phyloP scores from a whole-genome alignment of 2,113 vertebrate species.

The Syngnathoides biaculeatus region DNA sequence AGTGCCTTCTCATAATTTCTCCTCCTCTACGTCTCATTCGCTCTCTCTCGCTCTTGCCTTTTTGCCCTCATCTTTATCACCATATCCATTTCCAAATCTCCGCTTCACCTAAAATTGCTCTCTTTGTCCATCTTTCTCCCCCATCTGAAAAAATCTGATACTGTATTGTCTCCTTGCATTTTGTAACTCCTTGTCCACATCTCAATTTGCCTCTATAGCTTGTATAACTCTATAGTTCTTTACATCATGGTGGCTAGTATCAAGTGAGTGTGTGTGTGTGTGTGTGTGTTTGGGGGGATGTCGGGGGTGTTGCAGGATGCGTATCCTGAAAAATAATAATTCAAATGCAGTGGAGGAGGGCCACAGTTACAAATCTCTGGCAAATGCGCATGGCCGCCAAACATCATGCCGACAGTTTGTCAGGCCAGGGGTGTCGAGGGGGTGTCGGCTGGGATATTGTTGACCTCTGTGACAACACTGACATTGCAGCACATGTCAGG shows the following conservation, averaged over 20 bases:
- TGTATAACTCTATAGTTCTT: too few relatives aligned
- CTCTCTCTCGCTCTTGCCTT: neutral
- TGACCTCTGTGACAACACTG: conserved; percentile 65
- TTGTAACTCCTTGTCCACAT: neutral
- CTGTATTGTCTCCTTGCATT: conserved; percentile 4
- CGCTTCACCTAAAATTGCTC: conserved; percentile 20
- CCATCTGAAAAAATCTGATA: conserved; percentile 1
- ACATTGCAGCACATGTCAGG: conserved; percentile 61
- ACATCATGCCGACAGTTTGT: conserved; percentile 87
- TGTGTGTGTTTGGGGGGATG: neutral
- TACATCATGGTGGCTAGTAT: neutral
- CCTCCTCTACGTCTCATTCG: conserved; percentile 18
- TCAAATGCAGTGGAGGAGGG: conserved; percentile 97
- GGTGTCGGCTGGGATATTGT: neutral
- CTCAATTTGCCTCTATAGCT: neutral
- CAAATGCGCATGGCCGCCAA: conserved; percentile 79
- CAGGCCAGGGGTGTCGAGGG: conserved; percentile 68
- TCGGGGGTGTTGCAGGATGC: conserved; percentile 15
- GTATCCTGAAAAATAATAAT: conserved; percentile 85
- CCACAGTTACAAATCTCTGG: conserved; percentile 97
- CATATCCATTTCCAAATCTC: neutral
- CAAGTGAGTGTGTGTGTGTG: neutral
- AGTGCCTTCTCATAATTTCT: conserved; percentile 79
- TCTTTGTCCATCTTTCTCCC: conserved; percentile 1
- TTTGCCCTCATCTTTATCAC: neutral